Evolutionary conservation across 2,888 invertebrate species (phyloP).

Genomic region (Drosophila mercatorum): DNA sequence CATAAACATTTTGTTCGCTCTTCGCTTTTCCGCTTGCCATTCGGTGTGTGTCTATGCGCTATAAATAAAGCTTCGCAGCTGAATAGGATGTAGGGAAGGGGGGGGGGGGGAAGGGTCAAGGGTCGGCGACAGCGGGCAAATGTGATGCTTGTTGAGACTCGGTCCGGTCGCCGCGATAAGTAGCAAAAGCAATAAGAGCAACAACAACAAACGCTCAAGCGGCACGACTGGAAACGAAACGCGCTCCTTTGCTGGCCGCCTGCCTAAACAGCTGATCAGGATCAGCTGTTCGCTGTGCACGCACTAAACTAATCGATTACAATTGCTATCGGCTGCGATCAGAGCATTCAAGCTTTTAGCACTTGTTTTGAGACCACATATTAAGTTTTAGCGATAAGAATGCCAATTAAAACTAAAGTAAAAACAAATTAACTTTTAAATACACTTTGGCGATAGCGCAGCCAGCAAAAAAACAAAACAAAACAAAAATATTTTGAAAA

Average conservation of each 20-base stretch:
- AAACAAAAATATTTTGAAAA: background rate
- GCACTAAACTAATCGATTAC: background rate
- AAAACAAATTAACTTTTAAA: constrained; percentile 2
- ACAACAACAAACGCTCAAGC: background rate
- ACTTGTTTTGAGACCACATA: constrained; percentile 1
- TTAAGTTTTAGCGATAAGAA: background rate
- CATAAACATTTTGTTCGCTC: constrained; percentile 32
- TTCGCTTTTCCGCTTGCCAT: constrained; percentile 12
- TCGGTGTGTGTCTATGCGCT: constrained; percentile 26
- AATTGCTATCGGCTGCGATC: background rate
- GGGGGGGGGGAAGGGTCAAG: constrained; percentile 1
- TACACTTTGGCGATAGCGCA: constrained; percentile 18
- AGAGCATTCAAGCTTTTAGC: background rate
- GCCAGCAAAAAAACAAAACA: background rate
- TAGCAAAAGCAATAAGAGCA: background rate
- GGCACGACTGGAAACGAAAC: constrained; percentile 8
- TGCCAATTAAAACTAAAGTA: constrained; percentile 9
- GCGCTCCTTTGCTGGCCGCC: background rate
- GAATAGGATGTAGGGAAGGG: too few relatives aligned
- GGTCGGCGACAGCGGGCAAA: constrained; percentile 4
- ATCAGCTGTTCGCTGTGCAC: background rate
- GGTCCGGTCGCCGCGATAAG: constrained; percentile 17
- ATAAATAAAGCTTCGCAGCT: constrained; percentile 33
- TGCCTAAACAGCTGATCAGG: background rate
- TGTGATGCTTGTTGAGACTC: background rate